Evolutionary conservation across 2,113 vertebrate species (phyloP), one percentile per base, ranked within the genome.

Genomic region (Alaudala cheleensis): DNA sequence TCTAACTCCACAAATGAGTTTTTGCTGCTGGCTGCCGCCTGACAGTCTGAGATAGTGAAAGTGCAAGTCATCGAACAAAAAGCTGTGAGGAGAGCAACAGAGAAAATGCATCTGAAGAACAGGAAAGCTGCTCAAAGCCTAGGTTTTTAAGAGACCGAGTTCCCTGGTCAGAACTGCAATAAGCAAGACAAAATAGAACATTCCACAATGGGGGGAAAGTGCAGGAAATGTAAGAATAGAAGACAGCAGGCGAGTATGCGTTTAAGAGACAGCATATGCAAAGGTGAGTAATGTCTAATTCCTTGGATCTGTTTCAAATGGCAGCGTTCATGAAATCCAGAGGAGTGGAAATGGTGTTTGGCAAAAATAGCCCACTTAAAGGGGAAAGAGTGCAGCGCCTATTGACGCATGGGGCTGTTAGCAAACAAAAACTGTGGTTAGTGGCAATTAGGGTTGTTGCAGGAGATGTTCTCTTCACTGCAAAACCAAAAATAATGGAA

Each of bases 21-120:
- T 88, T 84, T 90, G 80, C 93, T 95, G 28, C 76, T 51, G 51
- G 79, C 83, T 92, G 90, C 77, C 1, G 82, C 92, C 93, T 97
- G 96, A 79, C 82, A 95, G 92, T 12, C 82, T 84, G 92, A 93
- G 93, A 97, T 95, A 97, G 80, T 86, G 93, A 96, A 97, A 97
- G 90, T 95, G 95, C 96, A 96, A 97, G 94, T 97, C 95, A 96
- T 93, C 8, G 25, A 96, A 92, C 80, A 86, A 88, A 93, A 93
- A 92, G 86, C 93, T 78, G 76, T 31, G 34, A 70, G 40, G 57
- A 83, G 39, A 93, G 72, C 65, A 84, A 76, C 72, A 81, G 44
- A 79, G 67, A 93, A 93, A 96, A 92, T 13, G 64, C 64, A 37
- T 83, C 56, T 83, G 53, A 90, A 90, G 85, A 58, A 92, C 70